Percentiles rank a stretch among this genome's conserved stretches.
Evolutionary conservation across 2,113 vertebrate species (phyloP).

Genomic region (Clarias macrocephalus): DNA sequence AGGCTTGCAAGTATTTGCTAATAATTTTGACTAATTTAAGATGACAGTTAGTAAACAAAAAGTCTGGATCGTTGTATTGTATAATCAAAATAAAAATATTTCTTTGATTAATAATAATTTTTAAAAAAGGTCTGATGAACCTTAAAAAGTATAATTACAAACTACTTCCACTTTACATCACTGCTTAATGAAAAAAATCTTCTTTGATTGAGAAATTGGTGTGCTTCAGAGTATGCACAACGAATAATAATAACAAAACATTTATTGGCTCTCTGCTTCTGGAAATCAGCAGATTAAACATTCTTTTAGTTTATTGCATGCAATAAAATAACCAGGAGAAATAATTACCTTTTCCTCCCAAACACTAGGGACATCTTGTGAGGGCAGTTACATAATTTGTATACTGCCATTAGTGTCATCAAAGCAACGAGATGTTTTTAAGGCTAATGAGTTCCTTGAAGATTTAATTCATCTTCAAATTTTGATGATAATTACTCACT

Average conservation of each 20-base stretch:
- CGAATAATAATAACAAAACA: background rate
- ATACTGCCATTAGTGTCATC: slow-evolving; percentile 6
- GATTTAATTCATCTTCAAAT: background rate
- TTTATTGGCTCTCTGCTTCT: background rate
- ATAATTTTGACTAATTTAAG: background rate
- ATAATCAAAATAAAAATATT: background rate
- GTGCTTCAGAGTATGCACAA: background rate
- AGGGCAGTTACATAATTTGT: background rate
- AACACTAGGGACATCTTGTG: background rate
- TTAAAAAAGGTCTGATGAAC: background rate
- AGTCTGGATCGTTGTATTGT: background rate
- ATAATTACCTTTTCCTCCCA: background rate
- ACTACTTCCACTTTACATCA: background rate
- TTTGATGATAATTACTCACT: background rate
- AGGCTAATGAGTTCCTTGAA: background rate
- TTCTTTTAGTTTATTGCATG: background rate
- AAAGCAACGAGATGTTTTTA: slow-evolving; percentile 16
- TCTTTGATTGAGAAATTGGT: background rate
- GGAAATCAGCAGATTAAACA: background rate
- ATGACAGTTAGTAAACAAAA: background rate
- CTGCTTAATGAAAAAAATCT: too few relatives aligned
- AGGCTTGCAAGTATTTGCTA: background rate
- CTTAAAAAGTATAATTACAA: background rate
- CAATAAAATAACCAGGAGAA: background rate
- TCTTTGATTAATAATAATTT: background rate